Base-by-base conservation (phyloP, 2,888 invertebrate species). In the Phortica okadai region DNA sequence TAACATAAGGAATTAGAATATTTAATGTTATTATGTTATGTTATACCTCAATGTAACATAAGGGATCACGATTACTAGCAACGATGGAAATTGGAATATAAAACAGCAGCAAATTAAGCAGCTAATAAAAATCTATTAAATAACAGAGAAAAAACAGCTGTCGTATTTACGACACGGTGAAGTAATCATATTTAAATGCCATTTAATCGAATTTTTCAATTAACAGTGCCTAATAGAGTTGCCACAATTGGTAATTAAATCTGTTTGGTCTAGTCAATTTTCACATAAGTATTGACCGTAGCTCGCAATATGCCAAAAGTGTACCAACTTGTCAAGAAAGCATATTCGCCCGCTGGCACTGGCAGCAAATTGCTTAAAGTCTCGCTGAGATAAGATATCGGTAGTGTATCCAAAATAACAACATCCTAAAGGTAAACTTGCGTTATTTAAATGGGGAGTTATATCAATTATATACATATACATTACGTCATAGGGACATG, bases 401-500 rank as follows among this genome's bases (percentile, higher is more conserved):
- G 25, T 62, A 62, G 10, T 59, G 16, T 21, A 0, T 59, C 59
- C 10, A 59, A 1, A 0, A n/a, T 59, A 21, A 59, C 1, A 33
- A 33, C 1, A 33, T 33, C 3, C 33, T 33, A 33, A 33, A 33
- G 33, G 2, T 33, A 1, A 33, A 33, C 33, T 33, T 33, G 33
- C 33, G 33, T 2, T 33, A 4, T 33, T 33, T 33, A 33, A 33
- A 5, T 33, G 4, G 4, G 1, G 33, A 2, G 4, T 33, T 2
- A 33, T 33, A 33, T 4, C 33, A 33, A 33, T 33, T 59, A n/a
- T 21, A 4, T 59, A 14, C 10, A 59, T 0, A n/a, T 59, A 21
- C 16, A 70, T 3, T 50, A 72, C 72, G 7, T 72, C 50, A 74
- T 25, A 67, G 4, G 74, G 74, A 6, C 74, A 74, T 2, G 74